Conservation (phyloP, 2,797 vertebrate genomes). For the Danio choprae region DNA sequence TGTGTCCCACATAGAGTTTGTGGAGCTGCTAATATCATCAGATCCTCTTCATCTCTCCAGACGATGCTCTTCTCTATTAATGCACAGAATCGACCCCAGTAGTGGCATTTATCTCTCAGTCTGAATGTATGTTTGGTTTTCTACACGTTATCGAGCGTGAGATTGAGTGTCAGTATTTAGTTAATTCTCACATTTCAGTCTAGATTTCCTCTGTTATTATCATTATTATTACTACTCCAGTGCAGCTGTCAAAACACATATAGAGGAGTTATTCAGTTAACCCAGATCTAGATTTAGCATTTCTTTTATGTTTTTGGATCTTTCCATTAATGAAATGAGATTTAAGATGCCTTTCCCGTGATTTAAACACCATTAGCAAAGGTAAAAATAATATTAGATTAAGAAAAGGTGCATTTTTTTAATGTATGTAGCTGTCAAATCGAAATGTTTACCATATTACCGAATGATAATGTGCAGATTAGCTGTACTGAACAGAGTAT, state of each 20-base stretch:
- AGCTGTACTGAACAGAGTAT: neutral
- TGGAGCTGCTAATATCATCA: neutral
- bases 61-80: neutral
- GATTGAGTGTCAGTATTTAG: conserved; percentile 19
- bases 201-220: neutral
- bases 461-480: neutral
- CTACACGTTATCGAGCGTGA: neutral
- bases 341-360: neutral
- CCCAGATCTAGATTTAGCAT: neutral
- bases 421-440: conserved; percentile 4
- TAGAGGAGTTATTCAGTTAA: neutral
- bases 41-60: conserved; percentile 3
- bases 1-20: conserved; percentile 89
- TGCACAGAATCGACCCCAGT: conserved; percentile 1
- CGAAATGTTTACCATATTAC: neutral
- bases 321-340: neutral
- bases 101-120: conserved; percentile 5
- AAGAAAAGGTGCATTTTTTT: neutral
- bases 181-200: conserved; percentile 9
- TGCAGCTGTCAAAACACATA: neutral
- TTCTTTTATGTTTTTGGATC: neutral
- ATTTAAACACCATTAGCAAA: neutral
- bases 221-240: neutral
- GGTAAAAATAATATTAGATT: neutral
- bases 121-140: conserved; percentile 10